Percentiles rank a stretch among this genome's conserved stretches.
phyloP scores from a whole-genome alignment of 2,113 vertebrate genomes.

The Seriola quinqueradiata region DNA sequence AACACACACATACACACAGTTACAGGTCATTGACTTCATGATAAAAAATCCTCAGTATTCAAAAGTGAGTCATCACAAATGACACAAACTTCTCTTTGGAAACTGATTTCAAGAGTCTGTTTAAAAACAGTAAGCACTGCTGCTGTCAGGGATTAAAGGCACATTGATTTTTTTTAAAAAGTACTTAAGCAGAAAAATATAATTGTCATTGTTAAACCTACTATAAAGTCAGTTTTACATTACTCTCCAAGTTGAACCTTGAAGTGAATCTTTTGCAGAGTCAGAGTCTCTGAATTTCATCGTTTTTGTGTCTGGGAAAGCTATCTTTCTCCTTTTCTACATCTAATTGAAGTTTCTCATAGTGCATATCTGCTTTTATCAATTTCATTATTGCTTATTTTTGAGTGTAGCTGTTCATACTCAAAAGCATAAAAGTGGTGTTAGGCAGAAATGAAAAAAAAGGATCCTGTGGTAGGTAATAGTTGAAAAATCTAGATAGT shows the following conservation, averaged over 20 bases:
- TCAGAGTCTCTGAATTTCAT: conserved; percentile 1
- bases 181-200: conserved; percentile 14
- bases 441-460: conserved; percentile 8
- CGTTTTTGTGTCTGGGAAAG: not conserved
- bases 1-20: not conserved
- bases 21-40: not conserved
- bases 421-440: not conserved
- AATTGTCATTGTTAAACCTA: not conserved
- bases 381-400: conserved; percentile 6
- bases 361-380: not conserved
- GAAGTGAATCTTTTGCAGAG: conserved; percentile 14
- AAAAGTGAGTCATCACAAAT: conserved; percentile 3
- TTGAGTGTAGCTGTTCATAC: not conserved
- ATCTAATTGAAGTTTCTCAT: conserved; percentile 9
- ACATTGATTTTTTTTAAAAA: conserved; percentile 6
- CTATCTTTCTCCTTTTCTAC: not conserved
- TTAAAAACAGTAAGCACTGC: conserved; percentile 9
- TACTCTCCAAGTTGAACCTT: conserved; percentile 10
- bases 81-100: not conserved
- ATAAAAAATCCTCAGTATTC: not conserved
- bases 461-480: not conserved
- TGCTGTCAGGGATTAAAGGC: conserved; percentile 5
- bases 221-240: not conserved
- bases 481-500: conserved; percentile 30
- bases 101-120: conserved; percentile 11